phyloP scores from a whole-genome alignment of 2,888 invertebrate genomes.

The Hydraecia micacea region DNA sequence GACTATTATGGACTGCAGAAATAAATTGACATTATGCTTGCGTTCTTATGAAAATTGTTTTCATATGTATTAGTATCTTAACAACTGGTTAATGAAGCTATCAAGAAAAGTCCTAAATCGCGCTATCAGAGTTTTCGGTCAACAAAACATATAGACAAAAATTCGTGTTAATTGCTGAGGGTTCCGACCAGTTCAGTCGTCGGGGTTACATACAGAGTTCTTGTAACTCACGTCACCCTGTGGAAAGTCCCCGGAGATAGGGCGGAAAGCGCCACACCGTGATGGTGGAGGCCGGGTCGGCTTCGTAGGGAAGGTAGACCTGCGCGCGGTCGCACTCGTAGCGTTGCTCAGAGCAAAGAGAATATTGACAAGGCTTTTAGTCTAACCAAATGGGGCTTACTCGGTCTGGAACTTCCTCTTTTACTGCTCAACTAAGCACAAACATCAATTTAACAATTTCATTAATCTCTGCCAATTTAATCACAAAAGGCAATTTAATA shows the following conservation, averaged over 20 bases:
- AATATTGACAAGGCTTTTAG: slow-evolving; percentile 80
- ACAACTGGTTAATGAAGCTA: background rate
- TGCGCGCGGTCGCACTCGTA: slow-evolving; percentile 75
- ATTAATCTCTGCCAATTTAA: background rate
- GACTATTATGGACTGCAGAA: rapidly evolving
- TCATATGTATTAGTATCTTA: rapidly evolving
- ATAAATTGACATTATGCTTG: background rate
- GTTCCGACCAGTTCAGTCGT: slow-evolving; percentile 87
- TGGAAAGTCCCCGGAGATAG: slow-evolving; percentile 90
- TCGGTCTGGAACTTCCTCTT: slow-evolving; percentile 81
- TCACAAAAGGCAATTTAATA: slow-evolving; percentile 11
- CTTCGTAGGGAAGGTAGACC: slow-evolving; percentile 83
- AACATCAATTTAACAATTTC: slow-evolving; percentile 1
- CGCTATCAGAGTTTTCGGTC: slow-evolving; percentile 74
- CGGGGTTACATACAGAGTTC: slow-evolving; percentile 86
- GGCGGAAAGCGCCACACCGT: slow-evolving; percentile 88
- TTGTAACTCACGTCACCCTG: slow-evolving; percentile 83
- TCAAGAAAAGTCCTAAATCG: slow-evolving; percentile 69
- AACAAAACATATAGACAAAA: slow-evolving; percentile 49
- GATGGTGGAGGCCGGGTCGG: slow-evolving; percentile 79
- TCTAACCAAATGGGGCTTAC: slow-evolving; percentile 90
- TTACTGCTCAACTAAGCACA: background rate
- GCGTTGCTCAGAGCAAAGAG: slow-evolving; percentile 89
- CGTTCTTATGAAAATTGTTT: rapidly evolving
- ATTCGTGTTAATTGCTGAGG: slow-evolving; percentile 16